These are phyloP conservation scores for Diachrysia chrysitis DNA, from an alignment of 2,888 invertebrate species.

Conservation along the genomic window DNA sequence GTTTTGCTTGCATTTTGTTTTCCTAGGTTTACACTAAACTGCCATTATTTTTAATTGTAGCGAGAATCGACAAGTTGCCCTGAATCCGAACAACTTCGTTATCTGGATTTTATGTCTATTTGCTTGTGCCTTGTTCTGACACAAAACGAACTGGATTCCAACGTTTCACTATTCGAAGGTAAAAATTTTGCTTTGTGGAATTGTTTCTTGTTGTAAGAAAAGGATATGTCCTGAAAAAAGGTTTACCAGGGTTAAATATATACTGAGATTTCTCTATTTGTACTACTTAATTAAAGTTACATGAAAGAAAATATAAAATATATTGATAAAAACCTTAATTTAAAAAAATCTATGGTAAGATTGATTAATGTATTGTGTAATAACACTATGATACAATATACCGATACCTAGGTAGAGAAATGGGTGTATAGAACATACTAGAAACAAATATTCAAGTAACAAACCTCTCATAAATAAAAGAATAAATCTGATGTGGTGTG, in stretches of 20 bases:
- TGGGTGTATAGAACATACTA: background rate
- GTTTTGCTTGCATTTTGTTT: background rate
- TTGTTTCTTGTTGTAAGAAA: background rate
- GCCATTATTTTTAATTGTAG: slow-evolving; percentile 23
- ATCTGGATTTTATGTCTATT: slow-evolving; percentile 25
- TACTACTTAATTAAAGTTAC: background rate
- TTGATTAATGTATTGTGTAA: no score
- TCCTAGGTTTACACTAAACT: background rate
- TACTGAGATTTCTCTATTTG: background rate
- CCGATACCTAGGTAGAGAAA: background rate
- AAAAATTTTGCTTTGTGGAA: slow-evolving; percentile 12
- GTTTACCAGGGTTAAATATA: background rate
- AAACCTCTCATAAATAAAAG: slow-evolving; percentile 45
- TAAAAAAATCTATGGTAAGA: no score
- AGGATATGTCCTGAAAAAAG: background rate
- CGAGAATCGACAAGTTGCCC: slow-evolving; percentile 14
- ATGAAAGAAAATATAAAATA: no score
- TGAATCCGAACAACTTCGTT: slow-evolving; percentile 11
- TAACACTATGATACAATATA: no score
- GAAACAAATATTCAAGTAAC: slow-evolving; percentile 11
- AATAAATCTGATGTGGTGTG: slow-evolving; percentile 65
- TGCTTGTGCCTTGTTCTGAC: slow-evolving; percentile 26
- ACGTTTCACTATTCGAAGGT: slow-evolving; percentile 8
- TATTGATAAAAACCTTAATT: no score
- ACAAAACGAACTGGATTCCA: slow-evolving; percentile 23